Base-by-base conservation (phyloP, 2,113 vertebrate species). In the Corythornis madagascariensis region DNA sequence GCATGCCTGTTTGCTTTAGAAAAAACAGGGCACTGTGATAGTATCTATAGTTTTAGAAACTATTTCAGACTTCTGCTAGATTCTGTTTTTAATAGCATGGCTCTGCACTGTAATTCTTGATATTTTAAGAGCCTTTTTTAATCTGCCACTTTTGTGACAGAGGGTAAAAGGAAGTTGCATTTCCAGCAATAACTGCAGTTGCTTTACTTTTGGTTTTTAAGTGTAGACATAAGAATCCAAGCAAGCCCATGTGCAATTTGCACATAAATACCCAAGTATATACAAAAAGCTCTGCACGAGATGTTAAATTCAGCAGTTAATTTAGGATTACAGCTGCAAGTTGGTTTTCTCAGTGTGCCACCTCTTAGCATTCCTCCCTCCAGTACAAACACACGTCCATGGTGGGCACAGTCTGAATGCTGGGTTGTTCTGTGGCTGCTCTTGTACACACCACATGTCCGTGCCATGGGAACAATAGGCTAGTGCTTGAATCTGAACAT, bases 91-190 rank as follows among this genome's bases (percentile, higher is more conserved):
- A 93, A 83, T 85, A 79, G 57, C 35, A 26, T 61, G 66, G 8
- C 91, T 90, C 83, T 89, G 70, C 65, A 55, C 26, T 93, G 31
- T 69, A 74, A 18, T 95, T 95, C 38, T 86, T 92, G 81, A 43
- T 83, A 80, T 92, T 95, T 94, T 59, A 92, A 73, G 43, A 15
- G 35, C 86, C 31, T 57, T 59, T 48, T 92, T 88, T 86, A 50
- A 59, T 83, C 56, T 87, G 66, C 24, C 61, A 57, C 67, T 66
- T 84, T 16, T 63, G 38, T 72, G 59, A 57, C 53, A 86, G 75
- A 82, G 70, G 73, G 15, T 63, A 59, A 65, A 75, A 85, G 56
- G 5, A 80, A 75, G 20, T 82, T 79, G 29, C 52, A 4, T 59
- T 20, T 17, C 8, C 14, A 67, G 42, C 4, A 69, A 63, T 72